Evolutionary conservation across 2,797 vertebrate species (phyloP).

Genomic region (Paratrypauchen microcephalus): DNA sequence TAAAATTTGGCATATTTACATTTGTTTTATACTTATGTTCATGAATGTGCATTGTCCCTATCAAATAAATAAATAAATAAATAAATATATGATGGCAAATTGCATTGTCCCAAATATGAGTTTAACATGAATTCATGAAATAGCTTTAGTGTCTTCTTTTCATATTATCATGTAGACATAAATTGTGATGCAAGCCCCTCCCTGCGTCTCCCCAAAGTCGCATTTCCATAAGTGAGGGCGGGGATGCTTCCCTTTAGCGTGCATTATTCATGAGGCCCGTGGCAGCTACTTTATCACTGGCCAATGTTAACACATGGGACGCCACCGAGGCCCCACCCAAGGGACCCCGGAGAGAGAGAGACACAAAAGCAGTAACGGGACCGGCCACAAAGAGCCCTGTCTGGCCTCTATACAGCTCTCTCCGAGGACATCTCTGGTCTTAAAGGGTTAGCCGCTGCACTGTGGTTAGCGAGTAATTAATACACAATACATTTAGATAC

Average conservation of each 20-base stretch:
- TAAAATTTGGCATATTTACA: too few relatives aligned
- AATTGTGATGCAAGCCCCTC: constrained; percentile 10
- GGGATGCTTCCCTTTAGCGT: constrained; percentile 47
- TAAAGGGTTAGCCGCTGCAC: constrained; percentile 36
- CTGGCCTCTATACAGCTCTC: constrained; percentile 52
- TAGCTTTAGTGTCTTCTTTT: not conserved
- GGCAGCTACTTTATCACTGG: constrained; percentile 78
- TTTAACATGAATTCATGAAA: not conserved
- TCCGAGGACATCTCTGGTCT: constrained; percentile 58
- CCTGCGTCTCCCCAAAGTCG: constrained; percentile 44
- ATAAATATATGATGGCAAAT: not conserved
- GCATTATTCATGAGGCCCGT: constrained; percentile 79
- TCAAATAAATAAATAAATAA: too few relatives aligned
- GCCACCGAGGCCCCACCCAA: constrained; percentile 59
- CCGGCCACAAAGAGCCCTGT: constrained; percentile 61
- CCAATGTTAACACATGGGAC: constrained; percentile 68
- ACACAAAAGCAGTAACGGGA: constrained; percentile 71
- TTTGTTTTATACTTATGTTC: too few relatives aligned
- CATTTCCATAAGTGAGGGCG: constrained; percentile 74
- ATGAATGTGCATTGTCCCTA: too few relatives aligned
- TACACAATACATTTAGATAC: constrained; percentile 42
- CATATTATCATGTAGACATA: not conserved
- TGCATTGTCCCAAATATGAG: not conserved
- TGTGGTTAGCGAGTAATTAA: constrained; percentile 63
- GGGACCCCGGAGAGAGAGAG: constrained; percentile 54